phyloP scores from a whole-genome alignment of 2,113 vertebrate species.

The Corythaixoides concolor region DNA sequence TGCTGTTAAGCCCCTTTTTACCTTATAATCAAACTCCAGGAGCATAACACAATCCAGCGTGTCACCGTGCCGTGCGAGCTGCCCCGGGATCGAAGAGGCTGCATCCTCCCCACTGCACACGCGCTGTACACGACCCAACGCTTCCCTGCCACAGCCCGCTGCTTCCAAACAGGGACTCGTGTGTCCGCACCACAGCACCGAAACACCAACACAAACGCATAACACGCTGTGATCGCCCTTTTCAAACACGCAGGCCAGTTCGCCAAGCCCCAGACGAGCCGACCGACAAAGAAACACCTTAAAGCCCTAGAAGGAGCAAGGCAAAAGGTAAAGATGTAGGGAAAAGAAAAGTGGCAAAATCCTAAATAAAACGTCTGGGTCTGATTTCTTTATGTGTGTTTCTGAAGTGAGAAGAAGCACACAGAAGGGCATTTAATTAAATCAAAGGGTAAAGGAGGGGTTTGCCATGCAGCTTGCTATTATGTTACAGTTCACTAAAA shows the following conservation, averaged over 20 bases:
- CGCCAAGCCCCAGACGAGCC: background rate
- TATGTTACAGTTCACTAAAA: constrained; percentile 83
- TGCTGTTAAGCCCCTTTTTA: background rate
- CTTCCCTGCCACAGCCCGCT: background rate
- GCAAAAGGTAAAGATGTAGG: background rate
- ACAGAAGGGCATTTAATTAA: constrained; percentile 82
- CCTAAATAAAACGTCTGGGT: constrained; percentile 42
- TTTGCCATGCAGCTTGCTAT: constrained; percentile 74
- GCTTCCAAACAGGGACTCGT: background rate
- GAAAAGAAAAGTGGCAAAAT: constrained; percentile 33
- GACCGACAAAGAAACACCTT: background rate
- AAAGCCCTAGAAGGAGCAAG: background rate
- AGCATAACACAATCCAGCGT: background rate
- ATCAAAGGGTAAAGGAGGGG: constrained; percentile 76
- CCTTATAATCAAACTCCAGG: constrained; percentile 16
- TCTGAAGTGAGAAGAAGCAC: constrained; percentile 78
- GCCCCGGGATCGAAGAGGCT: background rate
- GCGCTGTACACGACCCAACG: background rate
- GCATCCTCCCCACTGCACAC: background rate
- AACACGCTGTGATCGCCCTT: background rate
- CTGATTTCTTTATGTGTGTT: constrained; percentile 64
- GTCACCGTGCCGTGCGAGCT: background rate
- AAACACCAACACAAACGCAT: background rate
- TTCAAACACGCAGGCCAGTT: background rate
- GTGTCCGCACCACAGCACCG: background rate